Evolutionary conservation across 2,113 vertebrate species (phyloP).

Genomic region (Mobula birostris): DNA sequence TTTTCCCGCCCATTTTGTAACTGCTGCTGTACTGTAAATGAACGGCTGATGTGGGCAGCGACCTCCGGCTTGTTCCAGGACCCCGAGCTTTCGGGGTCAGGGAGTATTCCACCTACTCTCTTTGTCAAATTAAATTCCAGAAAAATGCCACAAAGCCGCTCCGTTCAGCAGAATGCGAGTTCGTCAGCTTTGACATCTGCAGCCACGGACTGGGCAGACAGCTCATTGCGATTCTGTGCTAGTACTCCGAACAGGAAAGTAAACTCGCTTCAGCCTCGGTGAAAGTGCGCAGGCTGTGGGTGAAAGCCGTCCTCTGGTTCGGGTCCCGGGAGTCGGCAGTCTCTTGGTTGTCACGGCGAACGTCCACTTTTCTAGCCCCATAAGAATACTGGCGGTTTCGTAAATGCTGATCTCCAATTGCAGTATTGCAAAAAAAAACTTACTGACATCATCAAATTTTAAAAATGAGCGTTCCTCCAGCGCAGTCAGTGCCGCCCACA

Average conservation of each 20-base stretch:
- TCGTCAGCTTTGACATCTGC: constrained; percentile 11
- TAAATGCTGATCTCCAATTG: not conserved
- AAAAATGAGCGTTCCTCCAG: constrained; percentile 20
- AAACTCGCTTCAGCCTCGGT: not conserved
- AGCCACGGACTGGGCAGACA: not conserved
- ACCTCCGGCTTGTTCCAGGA: not conserved
- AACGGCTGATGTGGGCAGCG: not conserved
- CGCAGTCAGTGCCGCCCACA: constrained; percentile 22
- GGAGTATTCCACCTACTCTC: not conserved
- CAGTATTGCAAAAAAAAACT: constrained; percentile 20
- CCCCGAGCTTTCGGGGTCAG: too few species aligned
- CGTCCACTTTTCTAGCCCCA: not conserved
- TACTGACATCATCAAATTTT: constrained; percentile 35
- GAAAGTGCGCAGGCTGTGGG: not conserved
- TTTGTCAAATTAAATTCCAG: not conserved
- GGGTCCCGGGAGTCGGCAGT: not conserved
- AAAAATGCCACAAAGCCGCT: not conserved
- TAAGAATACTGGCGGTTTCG: constrained; percentile 21
- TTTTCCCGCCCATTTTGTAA: constrained; percentile 59
- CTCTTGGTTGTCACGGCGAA: not conserved
- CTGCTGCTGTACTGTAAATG: constrained; percentile 37
- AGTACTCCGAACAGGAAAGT: not conserved
- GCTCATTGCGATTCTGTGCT: not conserved
- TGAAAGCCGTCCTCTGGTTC: not conserved
- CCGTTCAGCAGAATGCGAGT: not conserved